These are phyloP conservation scores for Schrankia costaestrigalis DNA, from an alignment of 2,888 invertebrate genomes.

Conservation along the genomic window DNA sequence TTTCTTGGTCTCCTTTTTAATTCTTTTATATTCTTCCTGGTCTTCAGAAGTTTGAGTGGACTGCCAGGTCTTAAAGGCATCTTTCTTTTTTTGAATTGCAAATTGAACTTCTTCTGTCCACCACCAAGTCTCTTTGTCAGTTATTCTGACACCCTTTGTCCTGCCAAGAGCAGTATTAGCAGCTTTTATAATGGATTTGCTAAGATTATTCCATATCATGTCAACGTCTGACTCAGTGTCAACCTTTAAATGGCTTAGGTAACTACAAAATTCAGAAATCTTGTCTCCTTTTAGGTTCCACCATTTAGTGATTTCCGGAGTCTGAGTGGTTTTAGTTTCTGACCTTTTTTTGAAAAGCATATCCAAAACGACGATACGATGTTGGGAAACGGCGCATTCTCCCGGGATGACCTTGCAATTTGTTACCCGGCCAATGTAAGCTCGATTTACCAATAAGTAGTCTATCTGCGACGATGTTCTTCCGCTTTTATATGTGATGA, in stretches of 20 bases:
- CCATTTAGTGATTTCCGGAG: no score
- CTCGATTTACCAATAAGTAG: background rate
- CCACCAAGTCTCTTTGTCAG: background rate
- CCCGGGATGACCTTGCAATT: no score
- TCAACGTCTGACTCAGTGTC: background rate
- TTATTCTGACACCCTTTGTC: background rate
- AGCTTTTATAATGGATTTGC: background rate
- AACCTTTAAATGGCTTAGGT: background rate
- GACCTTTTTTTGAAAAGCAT: background rate
- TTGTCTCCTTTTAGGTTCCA: no score
- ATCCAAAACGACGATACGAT: no score
- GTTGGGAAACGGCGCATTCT: no score
- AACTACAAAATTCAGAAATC: background rate
- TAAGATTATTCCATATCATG: background rate
- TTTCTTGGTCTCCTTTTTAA: background rate
- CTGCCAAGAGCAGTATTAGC: background rate
- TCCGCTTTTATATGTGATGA: background rate
- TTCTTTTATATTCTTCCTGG: background rate
- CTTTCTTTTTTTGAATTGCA: background rate
- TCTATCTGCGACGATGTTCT: background rate
- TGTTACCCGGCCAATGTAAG: background rate
- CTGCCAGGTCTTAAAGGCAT: constrained; percentile 1
- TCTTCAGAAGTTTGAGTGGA: background rate
- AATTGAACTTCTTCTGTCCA: background rate
- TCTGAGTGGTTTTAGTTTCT: background rate